Conservation (phyloP, 1,140 invertebrate genomes). For the Drosophila rhopaloa region DNA sequence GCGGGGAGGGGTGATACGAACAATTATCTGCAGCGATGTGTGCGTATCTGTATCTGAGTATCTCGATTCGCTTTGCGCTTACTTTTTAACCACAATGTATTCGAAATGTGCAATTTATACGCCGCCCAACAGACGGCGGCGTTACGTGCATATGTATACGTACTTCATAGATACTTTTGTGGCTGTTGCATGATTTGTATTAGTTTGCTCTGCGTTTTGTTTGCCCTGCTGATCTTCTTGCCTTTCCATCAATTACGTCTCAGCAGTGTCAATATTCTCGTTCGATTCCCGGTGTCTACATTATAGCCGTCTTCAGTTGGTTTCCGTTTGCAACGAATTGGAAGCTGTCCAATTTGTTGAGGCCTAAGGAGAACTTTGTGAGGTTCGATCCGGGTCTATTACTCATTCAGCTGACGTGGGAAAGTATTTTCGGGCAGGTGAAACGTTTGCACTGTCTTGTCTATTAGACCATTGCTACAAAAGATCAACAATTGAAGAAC, state of each 20-base stretch:
- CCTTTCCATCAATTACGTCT: conserved; percentile 64
- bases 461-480: not conserved
- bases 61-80: conserved; percentile 53
- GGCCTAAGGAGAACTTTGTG: not conserved
- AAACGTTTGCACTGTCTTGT: not conserved
- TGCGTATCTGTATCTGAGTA: conserved; percentile 54
- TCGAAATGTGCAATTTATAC: conserved; percentile 81
- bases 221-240: conserved; percentile 54
- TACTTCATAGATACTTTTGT: conserved; percentile 31
- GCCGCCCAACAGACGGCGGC: conserved; percentile 31
- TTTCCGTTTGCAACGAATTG: conserved; percentile 12
- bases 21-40: conserved; percentile 65
- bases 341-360: conserved; percentile 13
- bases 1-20: conserved; percentile 26
- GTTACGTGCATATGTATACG: conserved; percentile 20
- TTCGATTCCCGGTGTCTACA: conserved; percentile 7
- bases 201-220: conserved; percentile 15
- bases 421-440: conserved; percentile 5
- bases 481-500: not conserved
- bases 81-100: conserved; percentile 83
- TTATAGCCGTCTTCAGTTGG: conserved; percentile 7
- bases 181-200: conserved; percentile 18
- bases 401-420: conserved; percentile 1
- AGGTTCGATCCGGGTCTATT: not conserved
- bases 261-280: conserved; percentile 19